phyloP scores from a whole-genome alignment of 2,797 vertebrate species.

The Propithecus perrieri region DNA sequence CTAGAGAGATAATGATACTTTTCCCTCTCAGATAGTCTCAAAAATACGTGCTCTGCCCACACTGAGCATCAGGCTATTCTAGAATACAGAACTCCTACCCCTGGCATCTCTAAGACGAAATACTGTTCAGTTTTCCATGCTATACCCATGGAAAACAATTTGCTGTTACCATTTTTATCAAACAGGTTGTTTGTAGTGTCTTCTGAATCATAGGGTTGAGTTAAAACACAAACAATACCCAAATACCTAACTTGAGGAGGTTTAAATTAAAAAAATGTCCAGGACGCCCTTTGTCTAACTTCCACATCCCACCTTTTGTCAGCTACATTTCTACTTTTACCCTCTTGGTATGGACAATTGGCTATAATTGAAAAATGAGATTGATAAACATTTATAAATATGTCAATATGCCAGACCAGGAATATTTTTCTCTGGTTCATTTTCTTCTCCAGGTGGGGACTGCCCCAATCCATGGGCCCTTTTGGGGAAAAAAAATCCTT shows the following conservation, averaged over 20 bases:
- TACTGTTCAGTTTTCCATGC: not conserved
- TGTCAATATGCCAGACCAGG: not conserved
- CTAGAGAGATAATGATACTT: not conserved
- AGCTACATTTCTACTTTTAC: not conserved
- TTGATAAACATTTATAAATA: not conserved
- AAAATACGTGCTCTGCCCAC: not conserved
- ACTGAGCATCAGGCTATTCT: not conserved
- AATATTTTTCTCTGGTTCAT: not conserved
- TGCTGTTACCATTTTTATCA: not conserved
- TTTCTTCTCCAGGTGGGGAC: not conserved
- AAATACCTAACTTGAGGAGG: not conserved
- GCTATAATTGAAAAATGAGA: not conserved
- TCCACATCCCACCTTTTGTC: not conserved
- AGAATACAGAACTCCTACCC: not conserved
- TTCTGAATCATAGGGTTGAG: not conserved
- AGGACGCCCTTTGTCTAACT: not conserved
- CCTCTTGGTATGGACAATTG: not conserved
- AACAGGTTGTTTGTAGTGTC: not conserved
- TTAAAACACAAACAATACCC: constrained; percentile 24
- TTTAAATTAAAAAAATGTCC: not conserved
- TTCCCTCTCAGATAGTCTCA: not conserved
- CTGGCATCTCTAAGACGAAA: not conserved
- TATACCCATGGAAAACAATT: not conserved
- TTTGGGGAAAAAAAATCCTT: not conserved
- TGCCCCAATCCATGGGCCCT: not conserved